Base-by-base conservation (phyloP, 2,888 invertebrate genomes). In the Nemapogon koenigi region DNA sequence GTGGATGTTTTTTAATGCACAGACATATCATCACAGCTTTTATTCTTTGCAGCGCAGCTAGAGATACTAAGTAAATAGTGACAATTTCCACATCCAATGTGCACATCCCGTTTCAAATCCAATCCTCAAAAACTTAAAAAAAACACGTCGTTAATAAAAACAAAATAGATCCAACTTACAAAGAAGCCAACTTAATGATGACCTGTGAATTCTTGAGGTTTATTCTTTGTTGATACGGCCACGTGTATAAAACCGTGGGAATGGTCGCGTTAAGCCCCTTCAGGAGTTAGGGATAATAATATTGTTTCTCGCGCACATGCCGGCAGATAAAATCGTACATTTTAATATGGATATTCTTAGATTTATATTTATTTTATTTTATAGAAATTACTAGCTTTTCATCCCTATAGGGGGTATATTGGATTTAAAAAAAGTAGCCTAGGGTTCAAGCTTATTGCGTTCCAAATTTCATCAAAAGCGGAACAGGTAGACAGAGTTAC, bases 241-340 rank as follows among this genome's bases (percentile, higher is more conserved):
- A 68, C 68, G 68, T 68, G 67, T 65, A 44, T 7, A 10, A 31
- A 4, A 31, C n/a, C 16, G 13, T 42, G 35, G 27, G 25, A 40
- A 39, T 26, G 33, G 11, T 11, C 76, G 76, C 73, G 76, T 64
- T 75, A 76, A 73, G 60, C 70, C 67, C 64, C 27, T 14, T 17
- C 22, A 57, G 56, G 17, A 33, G 33, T 19, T 55, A 57, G 61
- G 66, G 62, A 72, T 33, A 16, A 4, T 33, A n/a, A 33, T 72
- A 72, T 71, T 71, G 70, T 71, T 69, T 69, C 73, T 75, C 31
- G 65, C 71, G 76, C 76, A 76, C 75, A 73, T 76, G 76, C 76
- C 71, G 52, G 64, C 43, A 41, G 30, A 33, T 33, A n/a, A n/a
- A n/a, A n/a, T n/a, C n/a, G n/a, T n/a, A n/a, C n/a, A n/a, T n/a